A percentile compares a stretch with the other conserved stretches of the same genome.
These are phyloP conservation scores for Acanthaster planci DNA, from an alignment of 35 echinoderm and acorn worm genomes.

Conservation along the genomic window DNA sequence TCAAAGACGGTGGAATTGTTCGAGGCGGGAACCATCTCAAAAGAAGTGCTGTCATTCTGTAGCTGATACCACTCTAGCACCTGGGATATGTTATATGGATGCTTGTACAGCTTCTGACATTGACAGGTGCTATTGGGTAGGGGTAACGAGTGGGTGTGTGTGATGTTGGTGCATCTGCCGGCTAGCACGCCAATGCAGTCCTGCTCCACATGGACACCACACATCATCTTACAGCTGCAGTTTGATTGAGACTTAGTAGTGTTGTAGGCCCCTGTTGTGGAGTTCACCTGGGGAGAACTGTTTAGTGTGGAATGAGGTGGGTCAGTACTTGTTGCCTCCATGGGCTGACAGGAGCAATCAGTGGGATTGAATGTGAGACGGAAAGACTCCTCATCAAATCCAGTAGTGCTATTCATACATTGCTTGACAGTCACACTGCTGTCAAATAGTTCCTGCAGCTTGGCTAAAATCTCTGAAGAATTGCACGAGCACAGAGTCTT, in stretches of 20 bases:
- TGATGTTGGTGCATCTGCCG: not conserved
- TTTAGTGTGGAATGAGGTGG: not conserved
- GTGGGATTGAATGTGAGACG: not conserved
- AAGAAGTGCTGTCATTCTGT: not conserved
- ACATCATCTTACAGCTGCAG: constrained; percentile 37
- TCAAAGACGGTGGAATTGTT: not conserved
- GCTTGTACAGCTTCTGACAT: constrained; percentile 28
- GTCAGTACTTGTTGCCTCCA: not conserved
- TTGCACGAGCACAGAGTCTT: constrained; percentile 1
- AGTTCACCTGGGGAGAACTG: no score
- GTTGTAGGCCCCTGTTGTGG: not conserved
- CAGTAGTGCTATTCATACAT: constrained; percentile 17
- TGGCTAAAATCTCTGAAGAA: not conserved
- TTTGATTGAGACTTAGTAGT: not conserved
- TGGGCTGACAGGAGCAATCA: not conserved
- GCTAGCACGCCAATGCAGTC: not conserved
- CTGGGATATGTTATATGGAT: not conserved
- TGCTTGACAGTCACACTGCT: not conserved
- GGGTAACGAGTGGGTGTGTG: constrained; percentile 5
- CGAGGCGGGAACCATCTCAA: not conserved
- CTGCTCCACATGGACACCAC: constrained; percentile 39
- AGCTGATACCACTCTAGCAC: constrained; percentile 44
- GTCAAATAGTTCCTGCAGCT: not conserved
- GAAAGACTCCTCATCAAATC: not conserved
- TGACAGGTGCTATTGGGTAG: constrained; percentile 37